A percentile compares a stretch with the other conserved stretches of the same genome.
phyloP scores from a whole-genome alignment of 2,888 invertebrate species.

The Pachliopta kotzebuea region DNA sequence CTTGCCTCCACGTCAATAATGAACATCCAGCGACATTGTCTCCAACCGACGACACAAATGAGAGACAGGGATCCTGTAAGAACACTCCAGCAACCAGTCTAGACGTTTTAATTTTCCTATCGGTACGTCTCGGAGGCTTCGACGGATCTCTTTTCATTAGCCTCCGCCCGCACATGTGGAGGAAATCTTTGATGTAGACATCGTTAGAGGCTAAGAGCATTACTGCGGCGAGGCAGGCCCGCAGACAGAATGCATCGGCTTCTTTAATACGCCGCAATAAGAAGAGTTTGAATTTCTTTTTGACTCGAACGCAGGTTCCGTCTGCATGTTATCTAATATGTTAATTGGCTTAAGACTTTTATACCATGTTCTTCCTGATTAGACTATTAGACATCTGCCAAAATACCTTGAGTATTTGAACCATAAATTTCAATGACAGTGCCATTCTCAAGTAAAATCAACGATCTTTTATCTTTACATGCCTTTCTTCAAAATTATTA shows the following conservation, averaged over 20 bases:
- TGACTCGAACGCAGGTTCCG: neutral
- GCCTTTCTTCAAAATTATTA: too few relatives aligned
- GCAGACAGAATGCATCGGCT: constrained; percentile 37
- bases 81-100: constrained; percentile 55
- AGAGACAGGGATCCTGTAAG: constrained; percentile 3
- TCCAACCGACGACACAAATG: neutral
- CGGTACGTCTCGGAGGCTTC: constrained; percentile 60
- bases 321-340: neutral
- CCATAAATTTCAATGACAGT: too few relatives aligned
- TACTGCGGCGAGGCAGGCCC: constrained; percentile 42
- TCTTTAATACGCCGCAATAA: constrained; percentile 26
- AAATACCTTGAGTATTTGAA: too few relatives aligned
- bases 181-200: constrained; percentile 68
- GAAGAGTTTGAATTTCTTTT: constrained; percentile 7
- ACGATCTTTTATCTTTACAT: too few relatives aligned
- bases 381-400: too few relatives aligned
- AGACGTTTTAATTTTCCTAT: constrained; percentile 80
- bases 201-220: constrained; percentile 70
- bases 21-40: constrained; percentile 4
- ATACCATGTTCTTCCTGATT: neutral
- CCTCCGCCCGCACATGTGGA: constrained; percentile 56
- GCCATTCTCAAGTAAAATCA: too few relatives aligned
- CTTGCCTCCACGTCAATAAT: neutral
- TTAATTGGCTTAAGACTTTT: neutral
- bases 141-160: constrained; percentile 74